These are phyloP conservation scores for Parazoanthus atlanticus DNA, from an alignment of 92 coral and sea anemone species.

Conservation along the genomic window DNA sequence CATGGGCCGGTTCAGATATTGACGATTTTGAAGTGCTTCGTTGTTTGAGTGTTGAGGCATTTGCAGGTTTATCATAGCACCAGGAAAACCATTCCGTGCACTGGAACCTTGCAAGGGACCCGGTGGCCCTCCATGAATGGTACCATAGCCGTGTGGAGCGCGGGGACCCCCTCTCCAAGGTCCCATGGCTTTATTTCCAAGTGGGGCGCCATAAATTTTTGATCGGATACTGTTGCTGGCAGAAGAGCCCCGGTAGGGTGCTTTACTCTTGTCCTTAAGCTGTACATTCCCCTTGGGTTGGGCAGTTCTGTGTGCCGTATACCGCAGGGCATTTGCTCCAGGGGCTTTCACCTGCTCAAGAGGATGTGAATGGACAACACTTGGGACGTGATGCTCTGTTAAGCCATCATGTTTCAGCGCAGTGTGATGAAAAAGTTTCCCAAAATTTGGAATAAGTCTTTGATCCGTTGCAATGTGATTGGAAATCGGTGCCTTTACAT, in stretches of 20 bases:
- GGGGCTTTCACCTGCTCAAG: not conserved
- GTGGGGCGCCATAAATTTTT: not conserved
- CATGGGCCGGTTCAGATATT: not conserved
- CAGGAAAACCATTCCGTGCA: constrained; percentile 36
- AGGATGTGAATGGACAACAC: not conserved
- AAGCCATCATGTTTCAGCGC: constrained; percentile 7
- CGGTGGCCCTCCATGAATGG: not conserved
- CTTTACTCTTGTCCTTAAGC: constrained; percentile 1
- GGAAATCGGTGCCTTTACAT: not conserved
- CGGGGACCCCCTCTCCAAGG: constrained; percentile 2
- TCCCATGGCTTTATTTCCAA: not conserved
- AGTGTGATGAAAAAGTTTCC: constrained; percentile 15
- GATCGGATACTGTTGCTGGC: not conserved
- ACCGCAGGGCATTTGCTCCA: not conserved
- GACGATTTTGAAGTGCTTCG: constrained; percentile 12
- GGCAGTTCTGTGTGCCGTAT: not conserved
- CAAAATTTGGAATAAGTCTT: constrained; percentile 13
- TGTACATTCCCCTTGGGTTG: not conserved
- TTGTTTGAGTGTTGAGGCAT: not conserved
- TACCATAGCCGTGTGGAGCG: not conserved
- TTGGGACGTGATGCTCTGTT: constrained; percentile 6
- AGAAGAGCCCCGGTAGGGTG: not conserved
- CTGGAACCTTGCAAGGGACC: not conserved
- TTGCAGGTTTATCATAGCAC: constrained; percentile 38
- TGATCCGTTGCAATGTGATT: constrained; percentile 33